phyloP scores from a whole-genome alignment of 2,113 vertebrate genomes.

The Cochlearius cochlearius region DNA sequence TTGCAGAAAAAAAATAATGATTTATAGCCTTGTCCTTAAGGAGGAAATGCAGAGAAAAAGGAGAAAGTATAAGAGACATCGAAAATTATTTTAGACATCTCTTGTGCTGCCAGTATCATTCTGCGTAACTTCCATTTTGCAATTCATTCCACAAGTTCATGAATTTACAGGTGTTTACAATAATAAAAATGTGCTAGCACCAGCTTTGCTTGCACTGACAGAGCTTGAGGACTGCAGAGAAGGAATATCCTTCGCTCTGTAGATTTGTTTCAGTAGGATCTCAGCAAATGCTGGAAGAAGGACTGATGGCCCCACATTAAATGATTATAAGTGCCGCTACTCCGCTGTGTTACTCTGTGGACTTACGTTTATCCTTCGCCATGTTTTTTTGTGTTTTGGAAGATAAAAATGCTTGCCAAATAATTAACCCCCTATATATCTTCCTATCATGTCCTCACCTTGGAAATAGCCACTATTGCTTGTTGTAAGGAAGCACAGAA shows the following conservation, averaged over 20 bases:
- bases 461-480: not conserved
- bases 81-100: not conserved
- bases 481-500: not conserved
- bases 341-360: not conserved
- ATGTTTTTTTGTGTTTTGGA: not conserved
- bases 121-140: not conserved
- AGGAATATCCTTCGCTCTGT: accelerated
- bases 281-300: not conserved
- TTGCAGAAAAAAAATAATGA: not conserved
- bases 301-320: not conserved
- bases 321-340: not conserved
- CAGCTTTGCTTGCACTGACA: not conserved
- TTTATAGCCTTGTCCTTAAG: not conserved
- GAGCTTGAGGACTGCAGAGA: not conserved
- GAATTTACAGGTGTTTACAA: not conserved
- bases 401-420: not conserved
- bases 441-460: not conserved
- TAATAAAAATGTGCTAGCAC: not conserved
- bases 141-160: not conserved
- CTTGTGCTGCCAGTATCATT: not conserved
- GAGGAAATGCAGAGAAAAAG: not conserved
- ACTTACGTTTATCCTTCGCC: not conserved
- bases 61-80: not conserved
- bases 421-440: not conserved
- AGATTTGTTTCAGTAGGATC: not conserved